Evolutionary conservation across 1,140 invertebrate genomes (phyloP).

Genomic region (Drosophila equinoxialis): DNA sequence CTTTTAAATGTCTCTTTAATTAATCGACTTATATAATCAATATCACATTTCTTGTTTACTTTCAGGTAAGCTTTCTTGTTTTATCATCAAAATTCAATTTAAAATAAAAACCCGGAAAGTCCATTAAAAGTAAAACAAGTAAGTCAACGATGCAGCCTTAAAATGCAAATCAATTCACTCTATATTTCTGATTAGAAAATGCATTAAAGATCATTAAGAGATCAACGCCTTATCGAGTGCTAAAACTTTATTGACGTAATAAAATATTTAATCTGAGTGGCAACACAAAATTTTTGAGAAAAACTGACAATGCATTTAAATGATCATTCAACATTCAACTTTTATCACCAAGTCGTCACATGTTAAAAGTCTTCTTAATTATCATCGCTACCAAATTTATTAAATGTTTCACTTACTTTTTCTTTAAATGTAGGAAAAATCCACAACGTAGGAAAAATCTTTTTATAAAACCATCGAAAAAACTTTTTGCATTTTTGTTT

Average conservation of each 20-base stretch:
- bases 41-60: not conserved
- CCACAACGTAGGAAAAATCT: too few relatives aligned
- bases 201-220: constrained; percentile 4
- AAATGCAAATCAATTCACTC: too few relatives aligned
- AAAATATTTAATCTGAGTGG: not conserved
- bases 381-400: too few relatives aligned
- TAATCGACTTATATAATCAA: constrained; percentile 1
- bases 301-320: not conserved
- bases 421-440: too few relatives aligned
- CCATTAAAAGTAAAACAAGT: constrained; percentile 9
- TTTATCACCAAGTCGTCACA: too few relatives aligned
- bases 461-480: too few relatives aligned
- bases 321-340: too few relatives aligned
- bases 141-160: not conserved
- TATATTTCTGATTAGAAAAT: not conserved
- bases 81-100: not conserved
- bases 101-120: not conserved
- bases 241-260: not conserved
- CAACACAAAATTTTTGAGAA: not conserved
- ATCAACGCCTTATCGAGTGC: not conserved
- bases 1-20: not conserved
- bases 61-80: constrained; percentile 6
- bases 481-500: too few relatives aligned
- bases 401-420: too few relatives aligned
- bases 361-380: too few relatives aligned